These are phyloP conservation scores for Drosophila triauraria DNA, from an alignment of 1,140 invertebrate genomes.

Conservation along the genomic window DNA sequence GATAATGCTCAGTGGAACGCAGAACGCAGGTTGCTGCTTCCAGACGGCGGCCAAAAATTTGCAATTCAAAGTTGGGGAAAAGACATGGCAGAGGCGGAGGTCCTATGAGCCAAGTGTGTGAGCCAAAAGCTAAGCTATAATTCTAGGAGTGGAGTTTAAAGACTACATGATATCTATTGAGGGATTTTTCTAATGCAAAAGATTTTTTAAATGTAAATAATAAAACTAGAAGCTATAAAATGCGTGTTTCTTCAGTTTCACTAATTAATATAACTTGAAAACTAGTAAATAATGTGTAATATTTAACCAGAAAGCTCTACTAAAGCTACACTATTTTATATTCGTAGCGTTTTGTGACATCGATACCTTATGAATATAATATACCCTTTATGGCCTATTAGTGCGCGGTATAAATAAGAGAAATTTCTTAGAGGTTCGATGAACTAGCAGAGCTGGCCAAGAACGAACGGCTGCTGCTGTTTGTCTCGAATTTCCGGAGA, in stretches of 20 bases:
- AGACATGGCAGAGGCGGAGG: neutral
- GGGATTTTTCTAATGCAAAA: neutral
- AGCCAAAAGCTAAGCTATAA: slow-evolving; percentile 7
- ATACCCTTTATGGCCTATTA: neutral
- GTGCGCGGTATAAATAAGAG: slow-evolving; percentile 37
- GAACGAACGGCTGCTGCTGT: neutral
- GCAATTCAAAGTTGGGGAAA: slow-evolving; percentile 63
- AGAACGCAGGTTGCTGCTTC: slow-evolving; percentile 65
- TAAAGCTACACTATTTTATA: neutral
- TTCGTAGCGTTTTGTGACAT: neutral
- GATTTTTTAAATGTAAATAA: neutral
- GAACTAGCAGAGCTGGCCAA: slow-evolving; percentile 36
- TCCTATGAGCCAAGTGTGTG: slow-evolving; percentile 33
- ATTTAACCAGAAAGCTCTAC: neutral
- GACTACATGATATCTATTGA: slow-evolving; percentile 1
- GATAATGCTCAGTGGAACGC: slow-evolving; percentile 65
- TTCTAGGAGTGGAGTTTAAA: neutral
- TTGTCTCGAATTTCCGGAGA: slow-evolving; percentile 47
- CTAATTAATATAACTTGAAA: neutral
- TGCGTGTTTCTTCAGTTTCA: neutral
- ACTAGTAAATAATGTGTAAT: too few species aligned
- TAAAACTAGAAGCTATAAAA: too few species aligned
- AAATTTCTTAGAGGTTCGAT: slow-evolving; percentile 46
- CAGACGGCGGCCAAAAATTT: slow-evolving; percentile 49
- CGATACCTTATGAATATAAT: neutral